Base-by-base conservation (phyloP, 2,797 vertebrate genomes). In the Argyrosomus regius region DNA sequence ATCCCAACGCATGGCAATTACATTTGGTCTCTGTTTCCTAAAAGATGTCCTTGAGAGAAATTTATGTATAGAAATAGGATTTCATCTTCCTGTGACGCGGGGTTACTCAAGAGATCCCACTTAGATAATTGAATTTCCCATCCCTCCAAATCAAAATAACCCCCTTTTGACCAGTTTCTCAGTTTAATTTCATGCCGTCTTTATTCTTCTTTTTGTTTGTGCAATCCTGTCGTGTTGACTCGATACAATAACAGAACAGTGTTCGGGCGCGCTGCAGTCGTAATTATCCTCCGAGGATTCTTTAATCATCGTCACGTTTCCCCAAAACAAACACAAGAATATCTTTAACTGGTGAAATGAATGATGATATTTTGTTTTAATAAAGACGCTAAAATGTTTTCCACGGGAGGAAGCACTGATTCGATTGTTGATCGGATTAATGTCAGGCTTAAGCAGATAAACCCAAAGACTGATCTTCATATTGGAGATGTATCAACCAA, bases 21-120 rank as follows among this genome's bases (percentile, higher is more conserved):
- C 59, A 75, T 85, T 70, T 65, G 22, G 41, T 66, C 43, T 8
- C 28, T 5, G 8, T 50, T 46, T 77, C 54, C 14, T 45, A 12
- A 58, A 39, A 13, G 6, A 2, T 28, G 82, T 66, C 74, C 68
- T 82, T 78, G 73, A 71, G n/a, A 61, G 16, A 41, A 14, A 41
- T 65, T 16, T 20, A 22, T 64, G 48, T 77, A 60, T 62, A 20
- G 72, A 53, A 20, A 50, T 59, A 26, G 73, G 50, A 68, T 83
- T 77, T 74, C 3, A 63, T 67, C 48, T 66, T 16, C 24, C 41
- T 4, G 20, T 31, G 18, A 50, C 12, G 14, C 3, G 3, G 18
- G 18, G 58, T 46, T n/a, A 24, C 60, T 50, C 11, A 0, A 54
- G 45, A 41, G 41, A 17, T 64, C 18, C 3, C 8, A 3, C 50